A percentile compares a stretch with the other conserved stretches of the same genome.
Evolutionary conservation across 2,888 invertebrate species (phyloP).

Genomic region (Lucinisca nassula): DNA sequence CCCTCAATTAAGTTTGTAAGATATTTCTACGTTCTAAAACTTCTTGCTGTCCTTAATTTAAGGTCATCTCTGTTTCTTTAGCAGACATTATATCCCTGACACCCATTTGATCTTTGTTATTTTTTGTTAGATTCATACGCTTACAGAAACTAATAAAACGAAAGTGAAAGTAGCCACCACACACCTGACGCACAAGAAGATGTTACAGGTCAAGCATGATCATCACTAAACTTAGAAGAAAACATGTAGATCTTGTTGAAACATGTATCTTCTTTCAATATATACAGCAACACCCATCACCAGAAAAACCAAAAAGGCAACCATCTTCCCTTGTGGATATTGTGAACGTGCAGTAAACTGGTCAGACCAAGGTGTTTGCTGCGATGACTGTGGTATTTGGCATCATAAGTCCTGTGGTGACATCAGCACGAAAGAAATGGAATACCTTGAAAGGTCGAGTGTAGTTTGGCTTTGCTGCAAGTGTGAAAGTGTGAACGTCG

Average conservation of each 20-base stretch:
- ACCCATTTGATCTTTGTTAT: not conserved
- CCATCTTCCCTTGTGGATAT: slow-evolving; percentile 28
- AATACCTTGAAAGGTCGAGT: not conserved
- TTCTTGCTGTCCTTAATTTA: too few relatives aligned
- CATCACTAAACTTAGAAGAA: too few relatives aligned
- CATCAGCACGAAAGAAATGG: not conserved
- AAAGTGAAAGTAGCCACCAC: slow-evolving; percentile 72
- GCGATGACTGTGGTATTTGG: slow-evolving; percentile 40
- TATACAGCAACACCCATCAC: slow-evolving; percentile 14
- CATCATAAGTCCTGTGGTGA: slow-evolving; percentile 32
- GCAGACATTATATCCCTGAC: not conserved
- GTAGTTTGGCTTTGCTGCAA: slow-evolving; percentile 24
- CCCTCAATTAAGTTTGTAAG: too few relatives aligned
- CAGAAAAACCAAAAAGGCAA: not conserved
- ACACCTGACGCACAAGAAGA: too few relatives aligned
- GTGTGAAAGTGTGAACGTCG: slow-evolving; percentile 46
- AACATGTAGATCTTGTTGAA: too few relatives aligned
- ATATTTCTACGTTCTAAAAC: too few relatives aligned
- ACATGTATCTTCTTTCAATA: too few relatives aligned
- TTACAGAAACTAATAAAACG: slow-evolving; percentile 25
- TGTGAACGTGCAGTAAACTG: slow-evolving; percentile 35
- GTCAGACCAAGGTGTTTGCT: slow-evolving; percentile 13
- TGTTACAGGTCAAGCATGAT: too few relatives aligned
- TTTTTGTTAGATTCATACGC: not conserved
- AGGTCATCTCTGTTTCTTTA: too few relatives aligned